Base-by-base conservation (phyloP, 2,888 invertebrate species). In the Beris morrisii region DNA sequence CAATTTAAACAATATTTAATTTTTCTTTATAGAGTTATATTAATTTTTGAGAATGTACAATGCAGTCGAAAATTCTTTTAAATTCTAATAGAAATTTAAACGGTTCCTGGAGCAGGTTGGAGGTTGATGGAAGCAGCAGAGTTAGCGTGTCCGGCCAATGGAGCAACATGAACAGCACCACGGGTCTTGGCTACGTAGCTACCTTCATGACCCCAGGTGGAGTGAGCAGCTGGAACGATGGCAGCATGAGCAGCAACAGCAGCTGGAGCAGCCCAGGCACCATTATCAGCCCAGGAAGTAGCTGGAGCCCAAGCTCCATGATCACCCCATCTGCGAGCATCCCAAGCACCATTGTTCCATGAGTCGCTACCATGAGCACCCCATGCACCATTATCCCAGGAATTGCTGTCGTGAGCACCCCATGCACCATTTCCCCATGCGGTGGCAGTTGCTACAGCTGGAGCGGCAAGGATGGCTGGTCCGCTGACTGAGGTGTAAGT, bases 121-220 rank as follows among this genome's bases (percentile, higher is more conserved):
- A 80, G 76, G 73, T 82, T 82, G 69, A 82, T 75, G 12, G 67
- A 65, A 55, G 67, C 54, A 32, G 59, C 69, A 45, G 69, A 69
- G 43, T 64, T 57, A n/a, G 54, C 53, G 70, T 82, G 82, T 72
- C 80, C 78, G 38, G 81, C 79, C 48, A 81, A 74, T n/a, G 81
- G 80, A 64, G 82, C 81, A 45, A 78, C 75, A 69, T 82, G 82
- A 5, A 80, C 70, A 43, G 82, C 76, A 63, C 82, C 82, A 69
- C 79, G 77, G 56, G 77, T 82, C 50, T 81, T 81, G 64, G 81
- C 81, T 50, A 81, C 80, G 68, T 81, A 81, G 72, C 80, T 80
- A 69, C 50, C 77, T 74, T 72, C 76, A 75, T 52, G 64, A 9
- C 52, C 61, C 22, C 32, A 38, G 2, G 32, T 28, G 28, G 45